Evolutionary conservation across 2,797 vertebrate genomes (phyloP).

Genomic region (Phalloptychus januarius): DNA sequence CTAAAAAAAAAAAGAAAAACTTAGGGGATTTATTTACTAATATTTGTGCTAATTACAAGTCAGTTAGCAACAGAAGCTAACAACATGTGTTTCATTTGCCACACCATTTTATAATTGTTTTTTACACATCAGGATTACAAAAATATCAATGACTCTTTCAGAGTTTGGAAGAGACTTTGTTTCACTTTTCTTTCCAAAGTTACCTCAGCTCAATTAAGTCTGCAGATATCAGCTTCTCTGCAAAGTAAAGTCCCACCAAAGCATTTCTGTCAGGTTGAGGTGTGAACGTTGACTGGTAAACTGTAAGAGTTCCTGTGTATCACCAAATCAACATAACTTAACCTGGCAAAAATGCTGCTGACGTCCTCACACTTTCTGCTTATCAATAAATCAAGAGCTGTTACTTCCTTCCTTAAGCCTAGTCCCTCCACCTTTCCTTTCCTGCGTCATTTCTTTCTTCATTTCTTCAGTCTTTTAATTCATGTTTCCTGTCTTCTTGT

Average conservation of each 20-base stretch:
- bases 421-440: neutral
- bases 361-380: neutral
- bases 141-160: neutral
- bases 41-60: neutral
- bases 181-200: neutral
- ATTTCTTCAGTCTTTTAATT: neutral
- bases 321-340: neutral
- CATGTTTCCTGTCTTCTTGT: neutral
- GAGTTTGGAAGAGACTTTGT: neutral
- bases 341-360: neutral
- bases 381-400: neutral
- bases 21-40: neutral
- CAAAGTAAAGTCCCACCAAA: neutral
- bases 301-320: neutral
- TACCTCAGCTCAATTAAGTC: neutral
- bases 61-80: neutral
- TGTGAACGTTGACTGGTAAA: neutral
- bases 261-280: conserved; percentile 1
- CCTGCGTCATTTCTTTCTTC: neutral
- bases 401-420: neutral
- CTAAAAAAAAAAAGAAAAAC: no score
- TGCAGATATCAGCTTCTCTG: neutral
- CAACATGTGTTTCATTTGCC: neutral
- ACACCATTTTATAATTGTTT: neutral
- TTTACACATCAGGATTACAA: neutral